Evolutionary conservation across 2,888 invertebrate genomes (phyloP), one percentile per base, ranked within the genome.

Genomic region (Torymus texanus): DNA sequence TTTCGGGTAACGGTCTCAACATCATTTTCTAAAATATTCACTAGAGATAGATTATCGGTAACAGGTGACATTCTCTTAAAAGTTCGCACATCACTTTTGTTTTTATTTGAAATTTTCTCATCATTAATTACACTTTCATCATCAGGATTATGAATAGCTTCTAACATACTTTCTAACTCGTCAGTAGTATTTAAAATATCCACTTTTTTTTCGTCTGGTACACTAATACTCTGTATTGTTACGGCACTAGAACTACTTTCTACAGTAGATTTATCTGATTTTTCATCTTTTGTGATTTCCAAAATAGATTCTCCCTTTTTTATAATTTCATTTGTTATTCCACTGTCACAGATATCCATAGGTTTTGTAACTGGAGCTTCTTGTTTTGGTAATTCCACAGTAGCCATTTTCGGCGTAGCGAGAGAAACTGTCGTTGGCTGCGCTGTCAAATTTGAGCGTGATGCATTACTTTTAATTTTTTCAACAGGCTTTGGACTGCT

Each of bases 251-350:
- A 53, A 21, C 59, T 82, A 71, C 59, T 80, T 70, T 73, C 82
- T 51, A 63, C 63, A 14, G 8, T 50, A 29, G 58, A 12, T 63
- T 56, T 80, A 14, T 75, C 58, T 72, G 67, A 16, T 71, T 70
- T 74, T 21, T 66, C 81, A 68, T 24, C 82, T 74, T 61, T 66
- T 29, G 0, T 16, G 41, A 72, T 66, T 75, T 58, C 78, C 56
- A 51, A 58, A 58, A 78, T 67, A 12, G 53, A 80, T 55, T 84
- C 81, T 8, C 75, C 83, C 21, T 83, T 78, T 16, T 72, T 76
- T 62, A 82, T 92, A 70, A 91, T 91, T 78, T 91, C 91, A 61
- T 92, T 91, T 1, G 91, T 91, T 83, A 91, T 91, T 21, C 92
- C 92, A 84, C 91, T 91, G 14, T 78, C 68, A 63, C 92, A 92